These are phyloP conservation scores for Malthinus seriepunctatus DNA, from an alignment of 2,888 invertebrate species.

Conservation along the genomic window DNA sequence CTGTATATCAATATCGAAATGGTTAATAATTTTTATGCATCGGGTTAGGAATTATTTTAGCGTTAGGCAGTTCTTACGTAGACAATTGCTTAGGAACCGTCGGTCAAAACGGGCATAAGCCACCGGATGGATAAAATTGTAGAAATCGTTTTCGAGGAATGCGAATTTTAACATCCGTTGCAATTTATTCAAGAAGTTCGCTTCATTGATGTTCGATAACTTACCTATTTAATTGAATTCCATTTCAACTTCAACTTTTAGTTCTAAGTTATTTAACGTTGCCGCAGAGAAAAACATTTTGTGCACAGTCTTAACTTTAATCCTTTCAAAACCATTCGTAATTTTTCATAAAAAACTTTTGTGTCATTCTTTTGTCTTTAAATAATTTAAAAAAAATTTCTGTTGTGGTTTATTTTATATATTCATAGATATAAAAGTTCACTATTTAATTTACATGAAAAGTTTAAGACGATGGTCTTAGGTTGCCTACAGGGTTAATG, in stretches of 20 bases:
- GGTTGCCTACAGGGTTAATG: constrained; percentile 18
- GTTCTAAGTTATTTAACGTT: constrained; percentile 13
- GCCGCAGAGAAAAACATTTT: not conserved
- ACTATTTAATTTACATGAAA: constrained; percentile 21
- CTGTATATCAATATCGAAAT: too few species aligned
- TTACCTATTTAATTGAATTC: constrained; percentile 21
- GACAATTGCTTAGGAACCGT: too few species aligned
- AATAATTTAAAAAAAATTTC: constrained; percentile 8
- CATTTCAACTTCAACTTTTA: constrained; percentile 17
- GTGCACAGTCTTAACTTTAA: constrained; percentile 8
- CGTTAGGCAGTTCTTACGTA: too few species aligned
- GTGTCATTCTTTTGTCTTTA: not conserved
- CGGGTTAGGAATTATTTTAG: too few species aligned
- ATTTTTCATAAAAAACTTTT: not conserved
- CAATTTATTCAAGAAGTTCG: constrained; percentile 14
- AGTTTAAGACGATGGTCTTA: constrained; percentile 15
- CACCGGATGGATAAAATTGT: too few species aligned
- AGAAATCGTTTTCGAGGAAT: constrained; percentile 15
- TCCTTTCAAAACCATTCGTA: constrained; percentile 6
- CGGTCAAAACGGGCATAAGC: too few species aligned
- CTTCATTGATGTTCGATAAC: constrained; percentile 17
- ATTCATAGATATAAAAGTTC: constrained; percentile 18
- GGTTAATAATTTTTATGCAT: too few species aligned
- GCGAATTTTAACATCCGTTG: constrained; percentile 14
- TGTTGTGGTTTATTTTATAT: constrained; percentile 14